Conservation (phyloP, 2,113 vertebrate genomes). For the Toxotes jaculatrix region DNA sequence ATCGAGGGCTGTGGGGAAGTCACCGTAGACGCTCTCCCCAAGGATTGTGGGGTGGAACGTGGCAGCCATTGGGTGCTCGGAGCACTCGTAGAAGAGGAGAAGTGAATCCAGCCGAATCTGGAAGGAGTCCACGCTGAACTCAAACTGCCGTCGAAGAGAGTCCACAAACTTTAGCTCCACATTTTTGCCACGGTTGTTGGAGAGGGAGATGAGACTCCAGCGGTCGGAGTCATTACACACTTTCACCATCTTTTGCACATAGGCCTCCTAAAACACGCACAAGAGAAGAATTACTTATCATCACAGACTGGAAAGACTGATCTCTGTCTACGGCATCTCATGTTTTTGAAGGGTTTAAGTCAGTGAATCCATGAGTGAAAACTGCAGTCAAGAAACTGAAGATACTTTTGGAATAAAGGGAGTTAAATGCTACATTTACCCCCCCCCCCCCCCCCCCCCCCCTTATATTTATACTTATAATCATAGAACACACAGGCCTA, state of each 20-base stretch:
- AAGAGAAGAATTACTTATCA: background rate
- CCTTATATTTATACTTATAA: background rate
- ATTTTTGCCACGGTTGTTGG: constrained; percentile 98
- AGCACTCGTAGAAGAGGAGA: constrained; percentile 97
- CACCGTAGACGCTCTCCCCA: constrained; percentile 96
- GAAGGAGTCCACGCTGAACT: constrained; percentile 99
- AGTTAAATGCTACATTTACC: background rate
- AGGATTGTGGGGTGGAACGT: constrained; percentile 97
- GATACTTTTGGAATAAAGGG: background rate
- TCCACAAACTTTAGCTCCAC: constrained; percentile 99
- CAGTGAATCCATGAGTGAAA: constrained; percentile 1
- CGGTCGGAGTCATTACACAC: constrained; percentile 98
- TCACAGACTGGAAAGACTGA: background rate
- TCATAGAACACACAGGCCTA: background rate
- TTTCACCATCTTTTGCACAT: constrained; percentile 99
- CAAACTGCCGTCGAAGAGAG: constrained; percentile 97
- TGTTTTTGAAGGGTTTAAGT: background rate
- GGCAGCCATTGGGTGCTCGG: constrained; percentile 95
- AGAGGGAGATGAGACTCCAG: constrained; percentile 98
- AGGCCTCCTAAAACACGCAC: constrained; percentile 89
- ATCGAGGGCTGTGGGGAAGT: constrained; percentile 94
- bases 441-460: no score
- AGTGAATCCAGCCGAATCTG: constrained; percentile 99
- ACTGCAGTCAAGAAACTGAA: background rate
- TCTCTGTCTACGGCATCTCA: background rate